Percentiles rank a stretch among this genome's conserved stretches.
Evolutionary conservation across 2,113 vertebrate genomes (phyloP).

Genomic region (Anhinga rufa): DNA sequence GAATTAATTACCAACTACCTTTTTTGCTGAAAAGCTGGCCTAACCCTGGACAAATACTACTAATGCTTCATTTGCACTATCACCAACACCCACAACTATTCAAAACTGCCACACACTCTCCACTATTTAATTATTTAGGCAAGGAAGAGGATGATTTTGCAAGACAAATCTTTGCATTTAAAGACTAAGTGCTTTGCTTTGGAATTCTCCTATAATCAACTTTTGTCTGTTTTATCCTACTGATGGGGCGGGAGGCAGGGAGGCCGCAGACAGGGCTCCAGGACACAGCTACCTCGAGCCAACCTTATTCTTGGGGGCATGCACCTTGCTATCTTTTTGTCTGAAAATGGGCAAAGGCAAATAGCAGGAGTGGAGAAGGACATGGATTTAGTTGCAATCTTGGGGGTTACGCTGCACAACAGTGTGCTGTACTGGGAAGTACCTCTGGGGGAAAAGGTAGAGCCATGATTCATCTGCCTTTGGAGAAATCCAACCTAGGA

Average conservation of each 20-base stretch:
- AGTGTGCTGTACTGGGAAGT: rapidly evolving
- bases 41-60: not conserved
- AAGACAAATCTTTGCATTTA: not conserved
- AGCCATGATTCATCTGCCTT: not conserved
- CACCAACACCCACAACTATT: not conserved
- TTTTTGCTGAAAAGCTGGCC: not conserved
- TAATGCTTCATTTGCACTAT: not conserved
- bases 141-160: not conserved
- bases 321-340: not conserved
- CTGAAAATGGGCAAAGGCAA: not conserved
- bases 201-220: not conserved
- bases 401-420: not conserved
- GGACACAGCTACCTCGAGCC: not conserved
- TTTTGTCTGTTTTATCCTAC: not conserved
- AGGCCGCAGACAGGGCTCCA: not conserved
- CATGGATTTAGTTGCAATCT: not conserved
- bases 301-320: not conserved
- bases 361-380: not conserved
- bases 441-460: not conserved
- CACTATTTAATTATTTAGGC: not conserved
- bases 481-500: not conserved
- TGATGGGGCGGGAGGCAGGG: not conserved
- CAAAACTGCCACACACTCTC: not conserved
- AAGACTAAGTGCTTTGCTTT: not conserved
- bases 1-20: not conserved